Evolutionary conservation across 2,797 vertebrate genomes (phyloP), one percentile per base, ranked within the genome.

Genomic region (Phyllotis vaccarum): DNA sequence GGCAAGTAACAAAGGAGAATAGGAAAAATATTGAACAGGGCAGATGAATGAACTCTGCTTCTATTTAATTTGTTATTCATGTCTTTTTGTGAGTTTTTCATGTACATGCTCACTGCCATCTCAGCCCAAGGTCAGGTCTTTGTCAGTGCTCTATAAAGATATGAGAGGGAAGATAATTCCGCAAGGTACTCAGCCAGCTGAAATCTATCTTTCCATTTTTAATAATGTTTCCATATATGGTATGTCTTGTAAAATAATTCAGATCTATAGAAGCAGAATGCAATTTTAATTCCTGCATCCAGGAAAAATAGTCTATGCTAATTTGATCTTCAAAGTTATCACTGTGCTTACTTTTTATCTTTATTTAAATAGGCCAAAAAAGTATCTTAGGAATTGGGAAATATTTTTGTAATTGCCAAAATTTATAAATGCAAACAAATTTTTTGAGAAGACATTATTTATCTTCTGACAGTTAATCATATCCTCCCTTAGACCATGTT

Each of bases 191-290:
- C 83, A 75, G 62, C 17, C 74, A 96, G 6, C 72, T 94, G 94
- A 97, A 97, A 94, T 91, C 43, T 52, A 86, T 0, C 24, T 11
- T 19, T 95, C 95, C n/a, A 78, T 91, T 83, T 96, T 54, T 34
- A 89, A 93, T 96, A 94, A 95, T 90, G 27, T 92, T 95, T 17
- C 13, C 24, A 8, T 94, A 13, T 22, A 83, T 17, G 82, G 40
- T 60, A 90, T 74, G 62, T 43, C 37, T 82, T 97, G 31, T 19
- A 62, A 79, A 86, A 86, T 16, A 49, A 27, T 93, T 97, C 83
- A 86, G 4, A 3, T 83, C 49, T 27, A 92, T 6, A 93, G 34
- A 90, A 86, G 31, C 6, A 86, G 5, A 82, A 60, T 93, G 49
- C 43, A 37, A 64, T 97, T 95, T 81, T 62, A 95, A 96, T 92